phyloP scores from a whole-genome alignment of 2,113 vertebrate genomes.

The Panthera tigris region DNA sequence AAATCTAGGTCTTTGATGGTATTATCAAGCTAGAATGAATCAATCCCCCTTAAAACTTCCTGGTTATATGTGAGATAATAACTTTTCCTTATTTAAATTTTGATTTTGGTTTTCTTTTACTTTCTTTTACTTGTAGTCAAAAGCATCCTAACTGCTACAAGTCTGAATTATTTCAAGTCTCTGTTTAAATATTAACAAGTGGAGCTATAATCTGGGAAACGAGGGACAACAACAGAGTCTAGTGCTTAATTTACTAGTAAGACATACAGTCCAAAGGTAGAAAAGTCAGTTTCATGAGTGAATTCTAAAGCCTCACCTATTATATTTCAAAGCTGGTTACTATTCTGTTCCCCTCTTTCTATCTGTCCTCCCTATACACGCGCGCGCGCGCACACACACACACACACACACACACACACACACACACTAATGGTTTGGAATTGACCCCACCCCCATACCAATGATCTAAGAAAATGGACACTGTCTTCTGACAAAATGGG shows the following conservation, averaged over 20 bases:
- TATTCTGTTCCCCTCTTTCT: not conserved
- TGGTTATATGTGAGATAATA: not conserved
- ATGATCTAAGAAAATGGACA: slow-evolving; percentile 24
- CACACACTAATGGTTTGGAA: not conserved
- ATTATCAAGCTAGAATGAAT: not conserved
- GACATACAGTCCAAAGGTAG: not conserved
- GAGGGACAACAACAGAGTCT: not conserved
- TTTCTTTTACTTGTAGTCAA: slow-evolving; percentile 34
- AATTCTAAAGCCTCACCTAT: not conserved
- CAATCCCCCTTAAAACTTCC: not conserved
- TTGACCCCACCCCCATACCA: not conserved
- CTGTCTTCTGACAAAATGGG: slow-evolving; percentile 17
- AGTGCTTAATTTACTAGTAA: slow-evolving; percentile 26
- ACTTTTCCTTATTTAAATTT: slow-evolving; percentile 43
- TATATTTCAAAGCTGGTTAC: not conserved
- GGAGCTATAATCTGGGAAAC: not conserved
- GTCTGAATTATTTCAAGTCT: slow-evolving; percentile 12
- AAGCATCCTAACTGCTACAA: not conserved
- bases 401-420: not conserved
- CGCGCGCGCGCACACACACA: not conserved
- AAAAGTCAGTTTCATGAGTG: not conserved
- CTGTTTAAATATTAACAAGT: slow-evolving; percentile 25
- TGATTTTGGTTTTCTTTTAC: slow-evolving; percentile 43
- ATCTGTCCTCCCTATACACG: not conserved
- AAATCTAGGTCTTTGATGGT: not conserved